Percentiles rank a stretch among this genome's conserved stretches.
Evolutionary conservation across 2,797 vertebrate genomes (phyloP).

Genomic region (Pangasius mekongensis): DNA sequence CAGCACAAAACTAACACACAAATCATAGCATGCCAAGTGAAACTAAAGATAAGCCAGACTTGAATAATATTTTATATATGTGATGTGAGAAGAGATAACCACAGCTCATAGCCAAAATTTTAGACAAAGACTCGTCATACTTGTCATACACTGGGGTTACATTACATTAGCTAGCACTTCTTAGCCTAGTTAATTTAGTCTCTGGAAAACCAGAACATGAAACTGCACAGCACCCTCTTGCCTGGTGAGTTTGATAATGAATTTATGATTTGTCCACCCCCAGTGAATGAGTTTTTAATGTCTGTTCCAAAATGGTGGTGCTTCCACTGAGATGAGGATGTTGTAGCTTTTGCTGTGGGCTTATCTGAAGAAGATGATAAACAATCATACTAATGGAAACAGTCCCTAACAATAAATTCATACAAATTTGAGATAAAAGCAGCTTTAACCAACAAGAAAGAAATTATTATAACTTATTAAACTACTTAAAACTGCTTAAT

Average conservation of each 20-base stretch:
- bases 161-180: not conserved
- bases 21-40: not conserved
- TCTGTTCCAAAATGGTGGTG: not conserved
- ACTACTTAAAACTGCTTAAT: not conserved
- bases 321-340: not conserved
- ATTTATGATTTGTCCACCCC: not conserved
- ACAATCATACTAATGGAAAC: not conserved
- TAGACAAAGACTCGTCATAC: not conserved
- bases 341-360: not conserved
- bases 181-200: not conserved
- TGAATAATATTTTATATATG: not conserved
- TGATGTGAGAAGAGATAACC: not conserved
- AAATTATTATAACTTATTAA: not conserved
- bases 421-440: not conserved
- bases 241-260: slow-evolving; percentile 1
- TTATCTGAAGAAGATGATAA: not conserved
- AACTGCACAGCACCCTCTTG: not conserved
- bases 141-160: not conserved
- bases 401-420: not conserved
- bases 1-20: not conserved
- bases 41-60: not conserved
- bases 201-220: not conserved
- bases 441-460: not conserved
- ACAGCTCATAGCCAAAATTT: not conserved
- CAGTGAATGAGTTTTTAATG: not conserved